Evolutionary conservation across 2,113 vertebrate species (phyloP).

Genomic region (Salvelinus alpinus): DNA sequence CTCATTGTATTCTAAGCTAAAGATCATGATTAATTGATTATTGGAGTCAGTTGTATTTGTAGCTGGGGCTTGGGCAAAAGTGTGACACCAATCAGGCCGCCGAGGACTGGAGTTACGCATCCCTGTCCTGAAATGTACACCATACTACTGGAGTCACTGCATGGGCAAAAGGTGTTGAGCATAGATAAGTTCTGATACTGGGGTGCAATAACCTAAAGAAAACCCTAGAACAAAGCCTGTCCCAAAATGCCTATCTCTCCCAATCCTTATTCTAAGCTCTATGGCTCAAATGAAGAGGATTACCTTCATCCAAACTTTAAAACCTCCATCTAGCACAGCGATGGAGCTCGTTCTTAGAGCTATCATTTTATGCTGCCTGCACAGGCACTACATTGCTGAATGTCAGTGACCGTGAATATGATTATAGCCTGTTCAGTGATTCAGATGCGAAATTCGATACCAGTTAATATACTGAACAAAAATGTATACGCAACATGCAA

Average conservation of each 20-base stretch:
- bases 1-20: no score
- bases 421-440: conserved; percentile 59
- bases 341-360: conserved; percentile 12
- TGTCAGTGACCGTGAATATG: conserved; percentile 59
- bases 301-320: conserved; percentile 42
- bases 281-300: conserved; percentile 30
- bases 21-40: no score
- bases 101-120: no score
- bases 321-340: conserved; percentile 17
- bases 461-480: conserved; percentile 29
- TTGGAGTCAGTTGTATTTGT: no score
- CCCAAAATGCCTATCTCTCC: background rate
- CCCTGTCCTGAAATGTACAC: no score
- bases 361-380: conserved; percentile 32
- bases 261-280: background rate
- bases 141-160: background rate
- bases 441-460: conserved; percentile 53
- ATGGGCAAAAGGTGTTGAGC: background rate
- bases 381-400: conserved; percentile 48
- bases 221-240: background rate
- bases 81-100: no score
- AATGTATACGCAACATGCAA: no score
- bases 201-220: background rate
- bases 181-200: background rate
- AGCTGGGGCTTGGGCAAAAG: no score